phyloP scores from a whole-genome alignment of 2,113 vertebrate species.

The Chamaetylas fuelleborni region DNA sequence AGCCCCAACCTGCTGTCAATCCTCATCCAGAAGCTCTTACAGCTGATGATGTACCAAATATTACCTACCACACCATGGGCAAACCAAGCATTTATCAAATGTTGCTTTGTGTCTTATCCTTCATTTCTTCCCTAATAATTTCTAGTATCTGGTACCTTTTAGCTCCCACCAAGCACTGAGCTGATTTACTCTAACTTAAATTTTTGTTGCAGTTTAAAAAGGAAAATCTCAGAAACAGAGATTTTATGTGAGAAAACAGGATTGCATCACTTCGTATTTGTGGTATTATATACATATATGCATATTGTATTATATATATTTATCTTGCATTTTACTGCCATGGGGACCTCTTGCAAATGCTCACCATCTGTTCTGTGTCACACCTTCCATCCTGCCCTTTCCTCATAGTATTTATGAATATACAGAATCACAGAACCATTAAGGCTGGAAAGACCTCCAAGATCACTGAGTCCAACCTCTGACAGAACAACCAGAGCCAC shows the following conservation, averaged over 20 bases:
- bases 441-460: background rate
- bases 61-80: background rate
- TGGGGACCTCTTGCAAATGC: background rate
- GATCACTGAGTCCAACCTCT: fast-evolving
- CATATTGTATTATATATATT: background rate
- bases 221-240: background rate
- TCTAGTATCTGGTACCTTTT: background rate
- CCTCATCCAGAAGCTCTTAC: background rate
- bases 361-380: background rate
- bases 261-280: background rate
- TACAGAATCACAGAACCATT: background rate
- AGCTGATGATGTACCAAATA: background rate
- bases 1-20: background rate
- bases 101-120: background rate
- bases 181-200: background rate
- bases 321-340: background rate
- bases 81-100: background rate
- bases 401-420: background rate
- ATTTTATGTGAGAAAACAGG: background rate
- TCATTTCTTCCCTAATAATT: background rate
- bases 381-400: background rate
- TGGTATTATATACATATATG: background rate
- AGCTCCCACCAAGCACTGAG: background rate
- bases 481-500: background rate
- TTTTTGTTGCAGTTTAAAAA: background rate